These are phyloP conservation scores for Aurelia coerulea DNA, from an alignment of 30 jellyfish, hydroid and myxozoan species.

Conservation along the genomic window DNA sequence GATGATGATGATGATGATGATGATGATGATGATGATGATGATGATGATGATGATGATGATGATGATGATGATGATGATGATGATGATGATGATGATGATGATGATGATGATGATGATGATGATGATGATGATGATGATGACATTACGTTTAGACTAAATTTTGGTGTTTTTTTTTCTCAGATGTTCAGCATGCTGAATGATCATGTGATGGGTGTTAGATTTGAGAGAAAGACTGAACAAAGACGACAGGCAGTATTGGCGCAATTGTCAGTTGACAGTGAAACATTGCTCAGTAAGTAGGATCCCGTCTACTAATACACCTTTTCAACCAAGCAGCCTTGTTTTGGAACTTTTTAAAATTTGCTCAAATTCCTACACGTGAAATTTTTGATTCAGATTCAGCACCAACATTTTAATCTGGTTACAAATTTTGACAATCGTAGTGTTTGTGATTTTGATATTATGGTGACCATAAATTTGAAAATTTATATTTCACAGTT, in stretches of 20 bases:
- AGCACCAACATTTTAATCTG: too few species aligned
- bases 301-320: too few species aligned
- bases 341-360: not conserved
- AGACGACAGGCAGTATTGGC: constrained; percentile 61
- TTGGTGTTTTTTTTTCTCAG: constrained; percentile 8
- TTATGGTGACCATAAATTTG: not conserved
- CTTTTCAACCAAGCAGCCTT: not conserved
- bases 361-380: not conserved
- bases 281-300: constrained; percentile 51
- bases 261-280: constrained; percentile 61
- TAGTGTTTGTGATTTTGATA: too few species aligned
- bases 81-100: too few species aligned
- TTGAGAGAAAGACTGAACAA: constrained; percentile 52
- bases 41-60: too few species aligned
- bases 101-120: too few species aligned
- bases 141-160: not conserved
- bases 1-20: too few species aligned
- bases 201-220: constrained; percentile 58
- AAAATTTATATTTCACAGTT: too few species aligned
- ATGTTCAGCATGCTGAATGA: constrained; percentile 69
- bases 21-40: too few species aligned
- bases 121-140: too few species aligned
- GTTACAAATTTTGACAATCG: too few species aligned
- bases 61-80: too few species aligned
- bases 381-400: not conserved